phyloP scores from a whole-genome alignment of 2,888 invertebrate genomes.

The Schizaphis graminum region DNA sequence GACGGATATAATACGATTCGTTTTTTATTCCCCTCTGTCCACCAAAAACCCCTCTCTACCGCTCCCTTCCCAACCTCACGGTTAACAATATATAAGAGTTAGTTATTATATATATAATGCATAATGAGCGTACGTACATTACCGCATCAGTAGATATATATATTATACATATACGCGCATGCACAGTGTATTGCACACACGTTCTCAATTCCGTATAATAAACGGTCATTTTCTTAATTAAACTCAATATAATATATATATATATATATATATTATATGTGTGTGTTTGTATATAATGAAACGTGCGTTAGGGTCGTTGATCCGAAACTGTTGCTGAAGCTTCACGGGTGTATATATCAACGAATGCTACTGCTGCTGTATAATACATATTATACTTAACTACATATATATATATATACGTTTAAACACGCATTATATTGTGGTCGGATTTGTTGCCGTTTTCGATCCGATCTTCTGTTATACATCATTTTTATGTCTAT shows the following conservation, averaged over 20 bases:
- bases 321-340: constrained; percentile 22
- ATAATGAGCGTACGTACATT: not conserved
- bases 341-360: not conserved
- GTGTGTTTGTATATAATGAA: constrained; percentile 37
- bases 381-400: not conserved
- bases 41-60: not conserved
- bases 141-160: not conserved
- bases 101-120: not conserved
- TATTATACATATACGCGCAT: not conserved
- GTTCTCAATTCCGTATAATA: constrained; percentile 58
- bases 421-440: not conserved
- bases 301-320: constrained; percentile 62
- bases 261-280: not conserved
- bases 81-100: not conserved
- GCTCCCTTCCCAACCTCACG: not conserved
- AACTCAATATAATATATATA: constrained; percentile 40
- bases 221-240: constrained; percentile 64
- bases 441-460: constrained; percentile 9
- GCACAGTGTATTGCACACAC: not conserved
- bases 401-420: not conserved
- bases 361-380: constrained; percentile 9
- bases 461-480: constrained; percentile 30
- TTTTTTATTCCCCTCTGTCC: constrained; percentile 16
- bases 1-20: constrained; percentile 7
- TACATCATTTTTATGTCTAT: not conserved